Conservation (phyloP, 2,888 invertebrate genomes). For the Trachelus iudaicus region DNA sequence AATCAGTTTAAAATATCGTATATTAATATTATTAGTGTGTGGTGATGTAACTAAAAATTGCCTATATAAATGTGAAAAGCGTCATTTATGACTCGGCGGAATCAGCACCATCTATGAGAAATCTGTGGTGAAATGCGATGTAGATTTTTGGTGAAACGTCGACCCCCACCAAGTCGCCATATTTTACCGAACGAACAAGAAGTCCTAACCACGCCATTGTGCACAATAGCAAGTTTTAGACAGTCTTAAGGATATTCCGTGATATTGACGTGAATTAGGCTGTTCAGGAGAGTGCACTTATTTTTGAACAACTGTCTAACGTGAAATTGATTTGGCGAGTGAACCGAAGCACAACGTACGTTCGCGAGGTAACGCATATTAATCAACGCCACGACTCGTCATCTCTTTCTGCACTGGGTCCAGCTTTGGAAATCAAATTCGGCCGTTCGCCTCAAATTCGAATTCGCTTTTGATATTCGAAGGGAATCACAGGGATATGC, state of each 20-base stretch:
- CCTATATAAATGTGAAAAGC: neutral
- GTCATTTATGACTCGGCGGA: neutral
- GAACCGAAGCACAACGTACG: neutral
- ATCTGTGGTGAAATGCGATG: neutral
- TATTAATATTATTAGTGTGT: neutral
- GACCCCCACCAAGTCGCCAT: conserved; percentile 17
- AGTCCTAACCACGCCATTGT: conserved; percentile 46
- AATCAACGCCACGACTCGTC: conserved; percentile 1
- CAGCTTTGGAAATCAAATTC: neutral
- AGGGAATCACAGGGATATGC: neutral
- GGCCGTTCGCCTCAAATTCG: neutral
- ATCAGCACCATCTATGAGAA: neutral
- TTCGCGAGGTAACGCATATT: conserved; percentile 3
- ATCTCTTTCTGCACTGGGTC: neutral
- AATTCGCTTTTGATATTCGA: neutral
- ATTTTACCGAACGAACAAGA: conserved; percentile 29
- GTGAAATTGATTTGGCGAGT: neutral
- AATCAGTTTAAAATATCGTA: neutral
- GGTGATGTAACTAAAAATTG: neutral
- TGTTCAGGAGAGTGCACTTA: neutral
- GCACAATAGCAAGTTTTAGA: conserved; percentile 14
- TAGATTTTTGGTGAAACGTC: neutral
- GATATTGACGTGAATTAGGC: neutral
- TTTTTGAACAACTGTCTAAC: conserved; percentile 1
- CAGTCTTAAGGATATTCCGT: neutral